Percentiles rank a stretch among this genome's conserved stretches.
These are phyloP conservation scores for Drosophila bocki DNA, from an alignment of 1,140 invertebrate genomes.

Conservation along the genomic window DNA sequence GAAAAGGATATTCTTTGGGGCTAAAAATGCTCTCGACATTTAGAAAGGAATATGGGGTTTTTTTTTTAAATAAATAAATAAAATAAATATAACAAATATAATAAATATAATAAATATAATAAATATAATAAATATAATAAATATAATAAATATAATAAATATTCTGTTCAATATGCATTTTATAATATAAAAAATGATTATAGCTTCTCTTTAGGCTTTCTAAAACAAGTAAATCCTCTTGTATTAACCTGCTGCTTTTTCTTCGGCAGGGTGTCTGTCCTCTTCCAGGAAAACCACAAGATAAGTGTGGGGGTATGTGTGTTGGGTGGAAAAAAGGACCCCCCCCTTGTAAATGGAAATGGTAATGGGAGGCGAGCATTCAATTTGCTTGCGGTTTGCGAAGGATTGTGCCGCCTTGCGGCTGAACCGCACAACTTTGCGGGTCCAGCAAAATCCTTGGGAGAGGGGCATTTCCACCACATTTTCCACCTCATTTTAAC, in stretches of 20 bases:
- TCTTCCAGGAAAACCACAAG: slow-evolving; percentile 1
- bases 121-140: too few species aligned
- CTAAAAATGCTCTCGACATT: not conserved
- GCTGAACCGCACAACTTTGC: slow-evolving; percentile 51
- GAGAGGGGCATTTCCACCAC: not conserved
- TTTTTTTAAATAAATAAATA: too few species aligned
- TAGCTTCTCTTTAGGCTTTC: not conserved
- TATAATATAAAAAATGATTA: not conserved
- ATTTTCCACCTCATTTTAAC: slow-evolving; percentile 4
- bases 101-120: too few species aligned
- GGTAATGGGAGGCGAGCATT: slow-evolving; percentile 36
- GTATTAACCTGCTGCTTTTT: not conserved
- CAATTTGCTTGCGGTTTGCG: slow-evolving; percentile 64
- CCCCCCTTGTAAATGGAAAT: not conserved
- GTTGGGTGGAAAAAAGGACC: not conserved
- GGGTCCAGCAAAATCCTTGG: slow-evolving; percentile 4
- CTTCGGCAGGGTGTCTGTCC: not conserved
- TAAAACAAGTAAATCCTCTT: not conserved
- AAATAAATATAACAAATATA: too few species aligned
- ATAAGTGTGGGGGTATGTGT: slow-evolving; percentile 18
- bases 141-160: too few species aligned
- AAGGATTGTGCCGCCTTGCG: slow-evolving; percentile 40
- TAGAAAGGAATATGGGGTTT: not conserved
- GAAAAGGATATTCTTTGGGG: not conserved
- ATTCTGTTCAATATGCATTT: too few species aligned